phyloP scores from a whole-genome alignment of 1,140 invertebrate genomes.

The Aphidius ervi region DNA sequence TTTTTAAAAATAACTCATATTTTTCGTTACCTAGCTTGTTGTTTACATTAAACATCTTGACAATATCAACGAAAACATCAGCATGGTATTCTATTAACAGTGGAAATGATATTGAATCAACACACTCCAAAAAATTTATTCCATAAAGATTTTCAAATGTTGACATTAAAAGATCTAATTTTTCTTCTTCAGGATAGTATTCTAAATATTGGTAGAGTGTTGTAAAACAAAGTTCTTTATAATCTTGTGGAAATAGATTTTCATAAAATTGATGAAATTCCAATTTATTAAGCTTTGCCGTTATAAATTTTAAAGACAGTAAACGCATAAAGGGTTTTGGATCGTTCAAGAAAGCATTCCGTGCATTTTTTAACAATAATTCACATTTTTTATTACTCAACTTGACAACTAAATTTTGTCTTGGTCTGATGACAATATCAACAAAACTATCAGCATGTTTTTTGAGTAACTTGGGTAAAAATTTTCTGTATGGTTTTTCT shows the following conservation, averaged over 20 bases:
- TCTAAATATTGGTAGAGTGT: conserved; percentile 25
- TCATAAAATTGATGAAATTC: conserved; percentile 33
- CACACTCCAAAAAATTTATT: no score
- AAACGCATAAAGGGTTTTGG: conserved; percentile 15
- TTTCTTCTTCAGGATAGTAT: conserved; percentile 27
- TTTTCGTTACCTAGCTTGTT: no score
- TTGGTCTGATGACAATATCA: conserved; percentile 24
- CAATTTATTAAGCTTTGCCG: conserved; percentile 17
- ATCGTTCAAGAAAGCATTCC: background rate
- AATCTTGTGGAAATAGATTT: conserved; percentile 27
- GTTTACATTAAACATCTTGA: no score
- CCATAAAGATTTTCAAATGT: no score
- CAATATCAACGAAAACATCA: no score
- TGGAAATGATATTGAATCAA: no score
- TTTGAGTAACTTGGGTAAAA: conserved; percentile 29
- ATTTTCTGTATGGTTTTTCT: conserved; percentile 20
- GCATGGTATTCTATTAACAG: no score
- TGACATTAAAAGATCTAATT: no score
- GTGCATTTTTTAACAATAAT: no score
- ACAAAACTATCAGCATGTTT: conserved; percentile 24
- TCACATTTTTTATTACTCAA: no score
- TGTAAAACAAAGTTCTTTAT: conserved; percentile 22
- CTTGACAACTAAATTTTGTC: no score
- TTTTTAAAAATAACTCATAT: no score
- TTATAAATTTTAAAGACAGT: conserved; percentile 30